Evolutionary conservation across 2,113 vertebrate genomes (phyloP), one percentile per base, ranked within the genome.

Genomic region (Ctenodactylus gundi): DNA sequence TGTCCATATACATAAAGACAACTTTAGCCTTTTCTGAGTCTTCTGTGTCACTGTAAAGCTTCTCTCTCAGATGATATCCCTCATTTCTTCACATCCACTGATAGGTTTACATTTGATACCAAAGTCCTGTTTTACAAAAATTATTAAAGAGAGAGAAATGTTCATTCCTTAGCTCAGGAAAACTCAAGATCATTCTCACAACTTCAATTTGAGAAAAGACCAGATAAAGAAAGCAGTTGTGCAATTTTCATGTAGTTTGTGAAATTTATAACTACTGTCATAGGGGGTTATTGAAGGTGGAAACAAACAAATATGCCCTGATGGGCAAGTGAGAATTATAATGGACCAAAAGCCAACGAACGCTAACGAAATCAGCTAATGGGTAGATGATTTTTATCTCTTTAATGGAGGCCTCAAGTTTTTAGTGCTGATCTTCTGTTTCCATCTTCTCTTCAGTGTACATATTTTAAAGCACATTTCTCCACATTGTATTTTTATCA

Each of bases 381-480:
- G 15, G 72, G 7, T 80, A 76, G 64, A 77, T 68, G 92, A 90
- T 13, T 65, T 10, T 4, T 70, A 27, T 60, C 21, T 53, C 21
- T 85, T 94, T 88, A 90, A 83, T 72, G 36, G 93, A 27, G 85
- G 3, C 13, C 1, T 36, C 49, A 49, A 53, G 55, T 83, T 85
- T 85, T 85, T 75, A 85, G 44, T 25, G 85, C 60, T 36, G 3
- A 60, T 83, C 49, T 60, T 64, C 25, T 57, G 77, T 67, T 57
- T 41, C 57, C 39, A 29, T 88, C 55, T 96, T 88, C 7, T 91
- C 27, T 51, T 12, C 18, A 82, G 1, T 39, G n/a, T 64, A 36
- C 67, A 49, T 78, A 90, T 90, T 81, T 95, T 91, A 44, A 36
- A 88, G 11, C 44, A 94, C 14, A 80, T 91, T 90, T 70, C n/a